Percentiles rank a stretch among this genome's conserved stretches.
Conservation (phyloP, 2,888 invertebrate species). For the Chrysodeixis includens region DNA sequence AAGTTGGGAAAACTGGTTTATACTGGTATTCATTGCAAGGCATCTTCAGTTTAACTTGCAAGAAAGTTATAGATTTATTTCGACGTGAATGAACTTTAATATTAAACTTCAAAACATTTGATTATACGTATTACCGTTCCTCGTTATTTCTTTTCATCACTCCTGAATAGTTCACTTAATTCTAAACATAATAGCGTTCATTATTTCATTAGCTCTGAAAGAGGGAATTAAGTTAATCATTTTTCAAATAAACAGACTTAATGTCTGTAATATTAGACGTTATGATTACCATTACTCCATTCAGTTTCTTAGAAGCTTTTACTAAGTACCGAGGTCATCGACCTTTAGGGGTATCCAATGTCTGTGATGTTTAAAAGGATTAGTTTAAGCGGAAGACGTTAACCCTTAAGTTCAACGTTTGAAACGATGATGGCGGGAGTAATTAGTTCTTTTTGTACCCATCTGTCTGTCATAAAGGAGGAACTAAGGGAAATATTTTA, state of each 20-base stretch:
- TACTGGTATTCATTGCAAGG: not conserved
- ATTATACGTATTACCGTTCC: not conserved
- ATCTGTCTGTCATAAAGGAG: not conserved
- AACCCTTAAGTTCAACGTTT: conserved; percentile 19
- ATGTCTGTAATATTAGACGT: conserved; percentile 32
- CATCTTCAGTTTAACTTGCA: not conserved
- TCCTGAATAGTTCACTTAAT: not conserved
- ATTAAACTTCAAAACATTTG: not conserved
- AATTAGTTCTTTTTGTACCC: conserved; percentile 16
- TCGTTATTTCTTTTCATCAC: not conserved
- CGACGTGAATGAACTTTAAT: not conserved
- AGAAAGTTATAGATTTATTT: not conserved
- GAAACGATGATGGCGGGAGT: conserved; percentile 10
- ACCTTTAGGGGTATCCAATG: conserved; percentile 19
- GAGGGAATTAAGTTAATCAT: conserved; percentile 12
- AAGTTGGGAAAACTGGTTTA: not conserved
- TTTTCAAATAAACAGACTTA: conserved; percentile 18
- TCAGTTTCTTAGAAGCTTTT: conserved; percentile 10
- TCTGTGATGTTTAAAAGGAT: conserved; percentile 29
- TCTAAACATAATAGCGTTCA: not conserved
- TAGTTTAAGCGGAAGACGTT: conserved; percentile 35
- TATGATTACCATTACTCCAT: conserved; percentile 22
- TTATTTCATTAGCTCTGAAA: conserved; percentile 1
- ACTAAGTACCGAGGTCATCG: conserved; percentile 24
- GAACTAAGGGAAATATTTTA: not conserved